phyloP scores from a whole-genome alignment of 1,140 invertebrate genomes.

The Dendroctonus valens region DNA sequence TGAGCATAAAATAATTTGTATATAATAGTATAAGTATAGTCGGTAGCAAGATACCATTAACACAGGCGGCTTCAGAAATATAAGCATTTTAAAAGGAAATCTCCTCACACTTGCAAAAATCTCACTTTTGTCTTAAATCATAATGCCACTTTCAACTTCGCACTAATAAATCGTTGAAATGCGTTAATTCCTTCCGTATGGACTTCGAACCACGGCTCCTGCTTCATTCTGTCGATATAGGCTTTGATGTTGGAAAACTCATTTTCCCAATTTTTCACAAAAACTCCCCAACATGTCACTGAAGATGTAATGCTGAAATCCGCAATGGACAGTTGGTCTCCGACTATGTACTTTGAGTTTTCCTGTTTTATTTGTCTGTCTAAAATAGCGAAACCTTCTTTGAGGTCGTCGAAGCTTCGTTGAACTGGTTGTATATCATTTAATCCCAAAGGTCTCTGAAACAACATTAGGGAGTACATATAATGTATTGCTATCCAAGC shows the following conservation, averaged over 20 bases:
- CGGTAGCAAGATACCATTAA: no score
- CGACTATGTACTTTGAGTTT: constrained; percentile 28
- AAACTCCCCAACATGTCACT: constrained; percentile 14
- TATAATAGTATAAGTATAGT: no score
- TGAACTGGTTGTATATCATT: background rate
- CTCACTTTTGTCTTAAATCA: no score
- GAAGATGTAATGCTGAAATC: constrained; percentile 33
- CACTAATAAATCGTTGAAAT: background rate
- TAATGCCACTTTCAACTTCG: background rate
- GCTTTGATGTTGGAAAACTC: constrained; percentile 18
- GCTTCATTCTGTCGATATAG: constrained; percentile 20
- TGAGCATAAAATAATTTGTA: no score
- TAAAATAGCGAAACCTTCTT: constrained; percentile 25
- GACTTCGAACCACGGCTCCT: constrained; percentile 13
- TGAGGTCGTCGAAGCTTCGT: constrained; percentile 6
- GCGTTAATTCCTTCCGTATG: constrained; percentile 10
- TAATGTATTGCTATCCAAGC: background rate
- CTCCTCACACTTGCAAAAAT: no score
- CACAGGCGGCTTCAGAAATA: no score
- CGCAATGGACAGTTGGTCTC: constrained; percentile 33
- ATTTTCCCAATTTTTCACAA: constrained; percentile 14
- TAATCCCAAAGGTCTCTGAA: constrained; percentile 10
- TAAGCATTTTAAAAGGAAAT: no score
- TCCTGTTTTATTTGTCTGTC: constrained; percentile 25
- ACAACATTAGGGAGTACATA: background rate